Base-by-base conservation (phyloP, 2,113 vertebrate genomes). In the Apodemus speciosus region DNA sequence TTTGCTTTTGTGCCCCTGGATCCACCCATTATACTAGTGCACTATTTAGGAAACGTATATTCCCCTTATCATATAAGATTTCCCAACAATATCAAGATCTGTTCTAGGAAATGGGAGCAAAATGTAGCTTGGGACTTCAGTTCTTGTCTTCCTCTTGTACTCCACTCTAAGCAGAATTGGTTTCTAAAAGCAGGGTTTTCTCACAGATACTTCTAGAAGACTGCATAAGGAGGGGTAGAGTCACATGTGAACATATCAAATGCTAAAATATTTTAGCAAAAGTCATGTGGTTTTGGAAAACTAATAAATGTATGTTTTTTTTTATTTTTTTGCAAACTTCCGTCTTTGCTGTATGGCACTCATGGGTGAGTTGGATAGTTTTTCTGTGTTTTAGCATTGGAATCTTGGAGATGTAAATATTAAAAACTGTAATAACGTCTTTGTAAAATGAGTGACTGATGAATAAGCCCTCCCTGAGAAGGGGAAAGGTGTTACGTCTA, bases 31-130 rank as follows among this genome's bases (percentile, higher is more conserved):
- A 46, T 93, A 88, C 40, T 11, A 92, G 15, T 62, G 64, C 8
- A 79, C 5, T 56, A 4, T 25, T 6, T 60, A 13, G 16, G 43
- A 77, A 89, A 93, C 83, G 91, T 60, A 18, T 90, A 38, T 90
- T 95, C 90, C 5, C 46, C 6, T 83, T 64, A 73, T 20, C 40
- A 66, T 85, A 30, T 86, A n/a, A 90, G 93, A 88, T 60, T 94
- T 91, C 60, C 38, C 80, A 94, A 94, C 86, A 76, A 27, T 23
- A 88, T 20, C 49, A 64, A 58, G 40, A n/a, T 81, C 32, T 85
- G 43, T 91, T 38, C 71, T 85, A 64, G 20, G 10, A 89, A 85
- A 72, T 69, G 46, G 66, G 27, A 89, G 9, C 90, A 95, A 94
- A 86, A 80, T 11, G 73, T n/a, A 86, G 85, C 32, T 79, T 73